phyloP scores from a whole-genome alignment of 2,797 vertebrate species.

The Notamacropus eugenii region DNA sequence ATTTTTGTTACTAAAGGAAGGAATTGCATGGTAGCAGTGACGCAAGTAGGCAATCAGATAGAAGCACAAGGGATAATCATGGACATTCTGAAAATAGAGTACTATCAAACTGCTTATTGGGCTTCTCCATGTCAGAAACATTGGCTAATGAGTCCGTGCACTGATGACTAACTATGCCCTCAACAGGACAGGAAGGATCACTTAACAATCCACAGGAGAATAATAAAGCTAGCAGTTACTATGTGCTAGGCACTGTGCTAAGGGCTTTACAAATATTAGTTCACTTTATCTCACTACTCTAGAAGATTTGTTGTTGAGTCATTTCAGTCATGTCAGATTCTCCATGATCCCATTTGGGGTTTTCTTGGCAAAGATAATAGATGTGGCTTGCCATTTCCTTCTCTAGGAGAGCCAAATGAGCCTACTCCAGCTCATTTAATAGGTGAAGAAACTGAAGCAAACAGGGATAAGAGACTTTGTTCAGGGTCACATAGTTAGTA shows the following conservation, averaged over 20 bases:
- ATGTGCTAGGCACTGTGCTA: not conserved
- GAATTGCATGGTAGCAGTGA: not conserved
- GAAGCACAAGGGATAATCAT: not conserved
- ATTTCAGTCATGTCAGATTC: not conserved
- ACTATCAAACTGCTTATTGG: not conserved
- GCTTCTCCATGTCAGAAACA: not conserved
- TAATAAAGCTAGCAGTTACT: not conserved
- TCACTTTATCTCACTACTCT: not conserved
- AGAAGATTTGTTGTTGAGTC: not conserved
- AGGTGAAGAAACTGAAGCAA: not conserved
- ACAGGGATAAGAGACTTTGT: not conserved
- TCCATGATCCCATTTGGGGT: not conserved
- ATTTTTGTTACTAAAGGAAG: not conserved
- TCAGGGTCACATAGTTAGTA: not conserved
- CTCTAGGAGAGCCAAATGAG: not conserved
- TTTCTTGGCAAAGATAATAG: not conserved
- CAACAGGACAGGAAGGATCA: not conserved
- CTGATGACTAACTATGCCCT: not conserved
- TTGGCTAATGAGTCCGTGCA: not conserved
- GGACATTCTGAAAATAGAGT: not conserved
- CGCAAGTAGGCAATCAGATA: too few relatives aligned
- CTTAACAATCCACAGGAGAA: not conserved
- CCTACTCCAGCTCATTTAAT: not conserved
- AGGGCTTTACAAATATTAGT: not conserved
- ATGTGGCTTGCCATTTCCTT: not conserved